Conservation (phyloP, 2,113 vertebrate species). For the Chelonoidis abingdonii region DNA sequence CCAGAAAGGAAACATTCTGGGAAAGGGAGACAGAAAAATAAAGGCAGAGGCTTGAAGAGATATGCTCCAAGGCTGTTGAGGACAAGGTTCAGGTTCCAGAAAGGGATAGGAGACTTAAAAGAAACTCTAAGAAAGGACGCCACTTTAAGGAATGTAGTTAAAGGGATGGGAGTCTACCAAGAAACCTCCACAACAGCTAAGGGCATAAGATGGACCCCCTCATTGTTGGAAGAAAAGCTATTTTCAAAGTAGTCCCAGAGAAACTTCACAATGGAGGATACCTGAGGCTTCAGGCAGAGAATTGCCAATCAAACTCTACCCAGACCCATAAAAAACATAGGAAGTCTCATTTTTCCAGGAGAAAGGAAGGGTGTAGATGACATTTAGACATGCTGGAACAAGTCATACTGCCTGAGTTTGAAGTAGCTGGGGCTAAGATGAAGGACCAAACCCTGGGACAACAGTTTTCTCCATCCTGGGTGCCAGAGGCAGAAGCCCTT, state of each 20-base stretch:
- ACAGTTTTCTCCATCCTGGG: no score
- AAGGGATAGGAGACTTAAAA: neutral
- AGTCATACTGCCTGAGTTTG: no score
- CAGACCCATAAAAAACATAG: no score
- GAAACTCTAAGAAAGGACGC: neutral
- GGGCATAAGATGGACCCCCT: neutral
- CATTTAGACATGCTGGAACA: no score
- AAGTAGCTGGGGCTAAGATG: no score
- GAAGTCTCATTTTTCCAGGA: no score
- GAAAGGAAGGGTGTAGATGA: no score
- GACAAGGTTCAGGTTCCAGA: neutral
- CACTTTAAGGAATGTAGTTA: neutral
- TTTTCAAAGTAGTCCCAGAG: neutral
- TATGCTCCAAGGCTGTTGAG: neutral
- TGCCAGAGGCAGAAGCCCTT: no score
- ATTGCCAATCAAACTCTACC: neutral
- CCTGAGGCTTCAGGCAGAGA: fast-evolving
- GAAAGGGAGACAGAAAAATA: neutral
- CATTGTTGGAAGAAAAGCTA: neutral
- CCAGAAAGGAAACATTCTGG: neutral
- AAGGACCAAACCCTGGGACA: no score
- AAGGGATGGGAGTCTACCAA: neutral
- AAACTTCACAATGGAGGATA: neutral
- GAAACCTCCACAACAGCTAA: neutral
- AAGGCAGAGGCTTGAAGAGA: neutral